Base-by-base conservation (phyloP, 1,140 invertebrate genomes). In the Tetranychus cinnabarinus region DNA sequence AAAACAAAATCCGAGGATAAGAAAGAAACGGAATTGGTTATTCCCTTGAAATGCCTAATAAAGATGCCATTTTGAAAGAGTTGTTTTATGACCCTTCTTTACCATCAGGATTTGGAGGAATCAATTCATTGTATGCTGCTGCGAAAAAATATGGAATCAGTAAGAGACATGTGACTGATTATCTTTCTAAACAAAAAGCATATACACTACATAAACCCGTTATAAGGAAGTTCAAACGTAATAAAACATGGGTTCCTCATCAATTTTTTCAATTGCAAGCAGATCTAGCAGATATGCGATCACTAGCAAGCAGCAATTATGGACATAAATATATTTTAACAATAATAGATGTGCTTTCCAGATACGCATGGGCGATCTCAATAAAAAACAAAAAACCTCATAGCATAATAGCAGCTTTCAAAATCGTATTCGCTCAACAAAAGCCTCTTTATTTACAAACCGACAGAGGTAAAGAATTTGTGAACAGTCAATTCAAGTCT, bases 361-460 rank as follows among this genome's bases (percentile, higher is more conserved):
- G 67, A 50, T 66, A 59, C 56, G 64, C 64, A 15, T 68, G 60
- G 65, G 66, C 60, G 7, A 42, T 66, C 3, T 62, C 66, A 1
- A 23, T 69, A 3, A 66, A 67, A 59, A 42, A 47, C 23, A 69
- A 67, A 58, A 64, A 47, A 42, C 57, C 37, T n/a, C 8, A 23
- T 15, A 54, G 31, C 15, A 35, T 68, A 15, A 52, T 58, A 12
- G 33, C 57, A 8, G 66, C 61, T n/a, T 63, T 67, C 52, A 6
- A 52, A 58, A 39, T 42, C 5, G 31, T 47, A 5, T 59, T 59
- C 23, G 7, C 10, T 33, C 36, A 59, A 23, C n/a, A 59, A 36
- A 61, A 59, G 23, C 71, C 74, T 15, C 68, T 68, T 67, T 71
- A 74, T 60, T 3, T 62, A 23, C 62, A 66, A 35, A 62, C 63